phyloP scores from a whole-genome alignment of 2,888 invertebrate genomes.

The Aquatica leii region DNA sequence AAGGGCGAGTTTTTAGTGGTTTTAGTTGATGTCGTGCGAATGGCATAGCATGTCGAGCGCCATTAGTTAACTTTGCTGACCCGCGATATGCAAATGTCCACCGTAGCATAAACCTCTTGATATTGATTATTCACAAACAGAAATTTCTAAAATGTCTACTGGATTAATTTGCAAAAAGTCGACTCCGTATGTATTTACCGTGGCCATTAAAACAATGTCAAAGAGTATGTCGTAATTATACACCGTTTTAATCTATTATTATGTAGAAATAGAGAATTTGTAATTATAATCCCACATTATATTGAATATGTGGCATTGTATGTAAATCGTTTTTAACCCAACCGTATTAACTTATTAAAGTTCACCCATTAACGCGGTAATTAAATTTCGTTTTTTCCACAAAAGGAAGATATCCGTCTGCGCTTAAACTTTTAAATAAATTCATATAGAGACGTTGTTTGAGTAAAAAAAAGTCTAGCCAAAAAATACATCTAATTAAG shows the following conservation, averaged over 20 bases:
- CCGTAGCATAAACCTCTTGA: constrained; percentile 45
- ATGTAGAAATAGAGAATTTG: not conserved
- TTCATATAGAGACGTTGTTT: no score
- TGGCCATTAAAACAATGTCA: no score
- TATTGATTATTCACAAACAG: constrained; percentile 48
- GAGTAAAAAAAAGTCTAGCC: not conserved
- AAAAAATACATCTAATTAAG: constrained; percentile 12
- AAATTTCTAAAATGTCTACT: constrained; percentile 30
- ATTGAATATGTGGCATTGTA: not conserved
- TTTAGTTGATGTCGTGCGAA: constrained; percentile 52
- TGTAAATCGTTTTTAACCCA: not conserved
- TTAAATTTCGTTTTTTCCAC: no score
- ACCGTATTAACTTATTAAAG: no score
- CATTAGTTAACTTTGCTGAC: constrained; percentile 52
- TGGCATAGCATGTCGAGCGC: constrained; percentile 52
- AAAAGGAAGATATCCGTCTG: no score
- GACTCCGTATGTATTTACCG: not conserved
- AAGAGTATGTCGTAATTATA: no score
- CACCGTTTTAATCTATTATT: not conserved
- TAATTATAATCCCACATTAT: not conserved
- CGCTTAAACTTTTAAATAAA: no score
- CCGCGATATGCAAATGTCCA: constrained; percentile 54
- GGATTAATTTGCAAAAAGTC: not conserved
- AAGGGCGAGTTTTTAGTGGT: constrained; percentile 52
- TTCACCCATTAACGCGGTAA: no score